These are phyloP conservation scores for Oxystoma pomonae DNA, from an alignment of 2,888 invertebrate species.

Conservation along the genomic window DNA sequence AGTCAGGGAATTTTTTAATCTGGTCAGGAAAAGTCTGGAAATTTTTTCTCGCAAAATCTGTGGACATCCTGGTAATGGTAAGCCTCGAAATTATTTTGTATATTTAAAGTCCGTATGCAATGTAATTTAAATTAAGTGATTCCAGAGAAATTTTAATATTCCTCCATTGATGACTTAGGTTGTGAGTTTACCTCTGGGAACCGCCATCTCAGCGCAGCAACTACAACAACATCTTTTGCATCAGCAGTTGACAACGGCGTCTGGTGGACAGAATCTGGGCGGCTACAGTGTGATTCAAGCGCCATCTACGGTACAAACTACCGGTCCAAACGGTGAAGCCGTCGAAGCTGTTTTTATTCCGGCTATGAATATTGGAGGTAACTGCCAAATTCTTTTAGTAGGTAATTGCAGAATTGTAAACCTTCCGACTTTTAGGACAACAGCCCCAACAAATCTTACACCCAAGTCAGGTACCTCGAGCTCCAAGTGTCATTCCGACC, in stretches of 20 bases:
- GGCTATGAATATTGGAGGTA: constrained; percentile 60
- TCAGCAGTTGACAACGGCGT: constrained; percentile 50
- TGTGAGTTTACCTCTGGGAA: constrained; percentile 53
- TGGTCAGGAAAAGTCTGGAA: no score
- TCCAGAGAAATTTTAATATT: no score
- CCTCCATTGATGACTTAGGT: no score
- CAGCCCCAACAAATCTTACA: constrained; percentile 54
- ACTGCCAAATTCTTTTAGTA: constrained; percentile 11
- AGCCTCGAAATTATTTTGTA: no score
- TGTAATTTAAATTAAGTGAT: no score
- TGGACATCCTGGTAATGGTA: no score
- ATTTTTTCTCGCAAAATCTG: no score
- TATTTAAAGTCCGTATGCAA: no score
- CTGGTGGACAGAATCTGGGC: constrained; percentile 45
- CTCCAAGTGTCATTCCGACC: constrained; percentile 62
- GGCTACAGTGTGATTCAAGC: constrained; percentile 65
- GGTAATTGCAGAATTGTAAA: no score
- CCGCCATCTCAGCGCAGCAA: constrained; percentile 54
- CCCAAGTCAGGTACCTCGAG: constrained; percentile 71
- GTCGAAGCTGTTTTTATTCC: constrained; percentile 92
- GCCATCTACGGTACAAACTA: constrained; percentile 64
- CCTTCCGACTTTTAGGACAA: no score
- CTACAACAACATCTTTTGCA: constrained; percentile 55
- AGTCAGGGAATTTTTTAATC: no score
- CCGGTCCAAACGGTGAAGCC: constrained; percentile 77